phyloP scores from a whole-genome alignment of 2,888 invertebrate species.

The Biston stratarius region DNA sequence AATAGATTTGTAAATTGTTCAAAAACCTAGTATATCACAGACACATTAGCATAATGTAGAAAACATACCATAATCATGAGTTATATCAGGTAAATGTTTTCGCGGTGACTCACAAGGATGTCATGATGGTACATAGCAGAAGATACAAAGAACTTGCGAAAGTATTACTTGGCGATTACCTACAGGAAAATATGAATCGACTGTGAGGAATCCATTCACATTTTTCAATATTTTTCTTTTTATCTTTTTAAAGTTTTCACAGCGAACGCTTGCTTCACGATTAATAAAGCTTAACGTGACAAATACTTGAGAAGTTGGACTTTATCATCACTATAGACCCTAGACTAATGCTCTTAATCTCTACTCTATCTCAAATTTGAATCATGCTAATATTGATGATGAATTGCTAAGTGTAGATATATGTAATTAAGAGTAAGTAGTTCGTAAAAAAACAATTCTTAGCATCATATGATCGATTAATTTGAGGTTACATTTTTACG shows the following conservation, averaged over 20 bases:
- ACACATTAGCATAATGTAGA: not conserved
- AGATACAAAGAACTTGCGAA: slow-evolving; percentile 25
- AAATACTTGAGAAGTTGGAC: too few relatives aligned
- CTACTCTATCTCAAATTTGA: too few relatives aligned
- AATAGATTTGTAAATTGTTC: slow-evolving; percentile 6
- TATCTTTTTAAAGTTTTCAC: not conserved
- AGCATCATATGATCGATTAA: too few relatives aligned
- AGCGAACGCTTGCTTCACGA: too few relatives aligned
- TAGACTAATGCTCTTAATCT: too few relatives aligned
- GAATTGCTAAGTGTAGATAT: too few relatives aligned
- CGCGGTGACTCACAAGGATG: slow-evolving; percentile 27
- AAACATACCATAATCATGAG: slow-evolving; percentile 1
- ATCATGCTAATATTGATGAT: too few relatives aligned
- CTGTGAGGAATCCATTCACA: slow-evolving; percentile 14
- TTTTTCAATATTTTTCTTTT: not conserved
- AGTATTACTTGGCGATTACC: slow-evolving; percentile 11
- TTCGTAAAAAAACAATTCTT: too few relatives aligned
- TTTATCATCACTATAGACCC: too few relatives aligned
- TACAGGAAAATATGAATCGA: slow-evolving; percentile 24
- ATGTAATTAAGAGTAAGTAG: too few relatives aligned
- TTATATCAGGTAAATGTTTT: slow-evolving; percentile 22
- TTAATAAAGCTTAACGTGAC: too few relatives aligned
- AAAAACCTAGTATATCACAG: slow-evolving; percentile 6
- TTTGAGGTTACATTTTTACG: too few relatives aligned
- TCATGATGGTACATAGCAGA: slow-evolving; percentile 16